These are phyloP conservation scores for Euura saliciscinereae DNA, from an alignment of 1,140 invertebrate species.

Conservation along the genomic window DNA sequence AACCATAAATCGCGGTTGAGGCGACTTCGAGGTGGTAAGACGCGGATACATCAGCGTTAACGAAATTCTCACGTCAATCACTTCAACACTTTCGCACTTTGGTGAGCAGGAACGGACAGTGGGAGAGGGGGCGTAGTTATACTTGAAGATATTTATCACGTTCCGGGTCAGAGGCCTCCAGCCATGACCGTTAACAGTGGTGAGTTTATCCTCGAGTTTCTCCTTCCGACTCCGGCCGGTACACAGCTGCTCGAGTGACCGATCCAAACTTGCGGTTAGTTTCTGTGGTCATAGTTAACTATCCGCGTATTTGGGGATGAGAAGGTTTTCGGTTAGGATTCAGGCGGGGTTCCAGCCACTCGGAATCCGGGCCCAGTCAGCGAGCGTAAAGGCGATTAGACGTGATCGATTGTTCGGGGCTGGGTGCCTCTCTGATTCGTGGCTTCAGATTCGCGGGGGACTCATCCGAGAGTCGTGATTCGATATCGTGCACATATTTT, in stretches of 20 bases:
- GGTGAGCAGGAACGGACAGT: not conserved
- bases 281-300: slow-evolving; percentile 1
- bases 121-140: not conserved
- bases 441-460: not conserved
- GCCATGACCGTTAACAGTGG: not conserved
- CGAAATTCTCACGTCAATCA: not conserved
- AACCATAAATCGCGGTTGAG: not conserved
- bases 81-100: slow-evolving; percentile 4
- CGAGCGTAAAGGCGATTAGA: slow-evolving; percentile 1
- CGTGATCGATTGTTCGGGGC: not conserved
- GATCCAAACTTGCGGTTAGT: slow-evolving; percentile 1
- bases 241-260: slow-evolving; percentile 1
- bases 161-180: not conserved
- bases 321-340: not conserved
- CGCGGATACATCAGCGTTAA: not conserved
- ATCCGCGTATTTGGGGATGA: not conserved
- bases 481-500: too few species aligned
- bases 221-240: not conserved
- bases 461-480: not conserved
- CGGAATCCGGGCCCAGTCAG: not conserved
- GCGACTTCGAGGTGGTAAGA: not conserved
- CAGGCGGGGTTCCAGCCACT: not conserved
- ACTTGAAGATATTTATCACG: slow-evolving; percentile 6
- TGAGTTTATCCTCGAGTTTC: not conserved
- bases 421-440: not conserved